phyloP scores from a whole-genome alignment of 2,113 vertebrate species.

The Macrotus californicus region DNA sequence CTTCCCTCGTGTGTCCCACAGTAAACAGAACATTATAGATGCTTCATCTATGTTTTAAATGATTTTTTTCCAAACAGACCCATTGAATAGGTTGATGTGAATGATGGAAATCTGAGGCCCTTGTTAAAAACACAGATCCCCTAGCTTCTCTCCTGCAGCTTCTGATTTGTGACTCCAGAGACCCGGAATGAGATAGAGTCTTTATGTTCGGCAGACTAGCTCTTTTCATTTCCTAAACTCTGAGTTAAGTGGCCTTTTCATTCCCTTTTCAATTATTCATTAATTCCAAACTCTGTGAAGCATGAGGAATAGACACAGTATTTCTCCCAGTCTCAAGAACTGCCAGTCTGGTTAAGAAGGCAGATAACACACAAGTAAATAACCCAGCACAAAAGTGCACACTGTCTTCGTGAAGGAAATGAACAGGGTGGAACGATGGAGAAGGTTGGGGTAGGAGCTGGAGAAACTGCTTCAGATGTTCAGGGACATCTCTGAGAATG shows the following conservation, averaged over 20 bases:
- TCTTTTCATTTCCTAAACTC: not conserved
- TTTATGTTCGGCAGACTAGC: not conserved
- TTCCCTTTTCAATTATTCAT: not conserved
- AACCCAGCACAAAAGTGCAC: not conserved
- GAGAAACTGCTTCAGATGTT: not conserved
- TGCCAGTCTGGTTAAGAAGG: not conserved
- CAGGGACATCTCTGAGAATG: not conserved
- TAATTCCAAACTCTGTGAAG: not conserved
- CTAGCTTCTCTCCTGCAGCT: not conserved
- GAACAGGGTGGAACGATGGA: not conserved
- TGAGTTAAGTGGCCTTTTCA: not conserved
- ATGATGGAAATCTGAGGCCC: not conserved
- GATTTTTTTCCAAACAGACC: not conserved
- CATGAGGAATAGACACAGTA: not conserved
- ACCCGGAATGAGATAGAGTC: not conserved
- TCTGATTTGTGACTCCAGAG: not conserved
- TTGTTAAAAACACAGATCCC: not conserved
- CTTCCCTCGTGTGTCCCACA: not conserved
- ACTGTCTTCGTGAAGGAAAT: not conserved
- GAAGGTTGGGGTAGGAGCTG: not conserved
- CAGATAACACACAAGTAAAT: not conserved
- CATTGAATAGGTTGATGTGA: not conserved
- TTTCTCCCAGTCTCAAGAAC: not conserved
- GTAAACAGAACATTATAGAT: not conserved
- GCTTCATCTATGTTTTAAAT: not conserved